Evolutionary conservation across 2,113 vertebrate species (phyloP).

Genomic region (Vulpes lagopus): DNA sequence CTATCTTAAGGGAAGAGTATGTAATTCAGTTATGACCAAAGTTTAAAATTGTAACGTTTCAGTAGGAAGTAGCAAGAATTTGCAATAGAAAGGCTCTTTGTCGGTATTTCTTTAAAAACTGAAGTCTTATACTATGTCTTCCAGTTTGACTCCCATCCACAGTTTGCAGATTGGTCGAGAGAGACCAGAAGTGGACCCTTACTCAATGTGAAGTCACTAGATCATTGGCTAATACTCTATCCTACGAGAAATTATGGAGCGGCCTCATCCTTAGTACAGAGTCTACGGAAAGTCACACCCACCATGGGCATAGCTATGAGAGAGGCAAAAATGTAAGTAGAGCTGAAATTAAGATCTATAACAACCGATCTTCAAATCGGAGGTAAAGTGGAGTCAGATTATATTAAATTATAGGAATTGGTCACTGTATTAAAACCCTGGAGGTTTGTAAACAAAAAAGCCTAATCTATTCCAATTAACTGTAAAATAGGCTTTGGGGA

Average conservation of each 20-base stretch:
- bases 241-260: slow-evolving; percentile 82
- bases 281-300: slow-evolving; percentile 85
- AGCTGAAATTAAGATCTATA: background rate
- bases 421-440: background rate
- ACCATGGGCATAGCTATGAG: slow-evolving; percentile 88
- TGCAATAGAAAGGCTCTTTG: background rate
- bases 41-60: background rate
- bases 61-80: background rate
- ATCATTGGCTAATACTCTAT: slow-evolving; percentile 90
- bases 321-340: slow-evolving; percentile 88
- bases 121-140: slow-evolving; percentile 20
- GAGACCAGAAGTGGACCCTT: slow-evolving; percentile 88
- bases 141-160: slow-evolving; percentile 89
- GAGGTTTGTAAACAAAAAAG: background rate
- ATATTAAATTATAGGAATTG: background rate
- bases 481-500: background rate
- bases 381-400: background rate
- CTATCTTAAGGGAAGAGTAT: background rate
- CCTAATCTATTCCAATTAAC: background rate
- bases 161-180: slow-evolving; percentile 90
- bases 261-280: slow-evolving; percentile 86
- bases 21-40: background rate
- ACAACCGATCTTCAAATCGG: no score
- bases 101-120: background rate
- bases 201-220: slow-evolving; percentile 85